Base-by-base conservation (phyloP, 1,140 invertebrate species). In the Drosophila lacteicornis region DNA sequence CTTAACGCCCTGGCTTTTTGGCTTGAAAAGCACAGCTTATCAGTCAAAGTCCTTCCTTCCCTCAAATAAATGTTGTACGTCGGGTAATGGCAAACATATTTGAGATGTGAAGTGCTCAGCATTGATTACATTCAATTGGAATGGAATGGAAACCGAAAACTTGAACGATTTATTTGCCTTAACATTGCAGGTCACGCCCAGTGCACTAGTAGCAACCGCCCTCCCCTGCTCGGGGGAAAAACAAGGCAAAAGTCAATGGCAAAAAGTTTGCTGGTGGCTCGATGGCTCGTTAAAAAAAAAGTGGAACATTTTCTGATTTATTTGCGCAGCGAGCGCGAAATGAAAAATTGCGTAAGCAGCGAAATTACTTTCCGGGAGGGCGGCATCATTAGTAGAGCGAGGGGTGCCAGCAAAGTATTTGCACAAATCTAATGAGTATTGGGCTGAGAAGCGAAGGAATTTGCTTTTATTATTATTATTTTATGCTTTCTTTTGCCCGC, bases 91-190 rank as follows among this genome's bases (percentile, higher is more conserved):
- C 62, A 76, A 77, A 67, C 74, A 77, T 77, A 68, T 77, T 77
- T 77, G 74, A 77, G 50, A 77, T 68, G 62, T 60, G 75, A 77
- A 77, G 62, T 68, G 46, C 56, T 71, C 73, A 33, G 47, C 75
- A 59, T 77, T 76, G 62, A 76, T 77, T 76, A 77, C 75, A 76
- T 59, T 77, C 55, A 55, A 76, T 60, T 68, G 60, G 46, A 47
- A 66, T 59, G 60, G 53, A 53, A 66, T 55, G 49, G 42, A 55
- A 76, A 51, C 75, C 30, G 73, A 68, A 66, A 87, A 82, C 83
- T 87, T 82, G 75, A 82, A 65, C 75, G 79, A 86, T 86, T 86
- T 86, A 86, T 86, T 86, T 86, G 80, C 83, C 57, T 80, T 84
- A 83, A 65, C 71, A 70, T 83, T 79, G 81, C 74, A 66, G 68